Evolutionary conservation across 2,797 vertebrate species (phyloP).

Genomic region (Pantherophis vulpinus): DNA sequence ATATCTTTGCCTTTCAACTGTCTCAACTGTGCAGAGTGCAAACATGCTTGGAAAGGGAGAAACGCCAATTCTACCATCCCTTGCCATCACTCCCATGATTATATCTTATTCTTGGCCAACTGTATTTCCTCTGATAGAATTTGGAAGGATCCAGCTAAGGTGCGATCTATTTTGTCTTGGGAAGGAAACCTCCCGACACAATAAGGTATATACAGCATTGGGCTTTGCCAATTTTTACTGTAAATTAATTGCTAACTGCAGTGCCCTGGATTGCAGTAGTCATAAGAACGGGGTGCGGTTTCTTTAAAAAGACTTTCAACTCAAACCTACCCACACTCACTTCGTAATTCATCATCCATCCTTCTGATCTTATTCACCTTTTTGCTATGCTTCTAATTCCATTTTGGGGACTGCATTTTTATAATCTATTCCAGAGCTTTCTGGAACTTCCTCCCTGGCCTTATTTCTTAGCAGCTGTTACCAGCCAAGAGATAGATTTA

Average conservation of each 20-base stretch:
- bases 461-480: neutral
- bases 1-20: neutral
- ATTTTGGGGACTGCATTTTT: neutral
- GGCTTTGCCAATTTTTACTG: neutral
- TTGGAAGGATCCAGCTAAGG: neutral
- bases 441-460: neutral
- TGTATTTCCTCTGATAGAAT: neutral
- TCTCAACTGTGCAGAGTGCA: neutral
- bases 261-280: neutral
- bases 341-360: neutral
- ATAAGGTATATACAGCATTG: neutral
- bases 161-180: neutral
- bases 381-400: neutral
- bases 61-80: neutral
- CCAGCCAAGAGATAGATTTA: neutral
- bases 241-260: neutral
- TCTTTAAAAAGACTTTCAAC: neutral
- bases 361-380: neutral
- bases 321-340: neutral
- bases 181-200: neutral
- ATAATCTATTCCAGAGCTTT: neutral
- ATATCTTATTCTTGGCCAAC: neutral
- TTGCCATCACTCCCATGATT: neutral
- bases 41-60: neutral
- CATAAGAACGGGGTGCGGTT: neutral